phyloP scores from a whole-genome alignment of 1,140 invertebrate species.

The Drosophila subobscura region DNA sequence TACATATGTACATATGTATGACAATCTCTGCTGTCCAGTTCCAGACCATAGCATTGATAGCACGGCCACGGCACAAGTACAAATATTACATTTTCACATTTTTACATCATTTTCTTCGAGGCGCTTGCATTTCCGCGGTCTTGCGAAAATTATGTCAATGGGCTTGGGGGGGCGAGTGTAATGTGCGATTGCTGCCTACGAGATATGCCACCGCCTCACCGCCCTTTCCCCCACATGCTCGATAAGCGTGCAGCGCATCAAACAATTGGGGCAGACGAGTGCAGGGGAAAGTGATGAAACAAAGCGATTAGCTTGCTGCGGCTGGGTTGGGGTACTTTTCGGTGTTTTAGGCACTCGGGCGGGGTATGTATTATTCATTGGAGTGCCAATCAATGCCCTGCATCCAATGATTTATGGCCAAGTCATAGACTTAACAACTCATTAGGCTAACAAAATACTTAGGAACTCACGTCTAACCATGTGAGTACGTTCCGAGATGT shows the following conservation, averaged over 20 bases:
- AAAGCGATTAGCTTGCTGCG: too few species aligned
- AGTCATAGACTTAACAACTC: constrained; percentile 12
- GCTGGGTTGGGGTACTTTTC: too few species aligned
- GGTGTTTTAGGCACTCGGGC: too few species aligned
- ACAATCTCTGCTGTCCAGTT: constrained; percentile 24
- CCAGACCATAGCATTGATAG: constrained; percentile 1
- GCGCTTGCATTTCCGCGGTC: constrained; percentile 34
- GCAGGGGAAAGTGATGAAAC: too few species aligned
- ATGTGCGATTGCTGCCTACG: constrained; percentile 30
- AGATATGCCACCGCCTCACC: constrained; percentile 40
- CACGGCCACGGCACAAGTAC: constrained; percentile 24
- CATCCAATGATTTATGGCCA: constrained; percentile 38
- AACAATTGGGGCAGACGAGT: constrained; percentile 16
- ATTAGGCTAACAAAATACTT: constrained; percentile 11
- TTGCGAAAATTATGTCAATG: constrained; percentile 65
- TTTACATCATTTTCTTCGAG: constrained; percentile 48
- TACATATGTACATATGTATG: constrained; percentile 4
- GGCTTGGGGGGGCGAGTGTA: constrained; percentile 36
- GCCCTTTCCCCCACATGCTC: constrained; percentile 39
- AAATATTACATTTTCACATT: neutral
- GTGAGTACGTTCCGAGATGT: too few species aligned
- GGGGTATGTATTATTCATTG: too few species aligned
- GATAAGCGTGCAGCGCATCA: constrained; percentile 27
- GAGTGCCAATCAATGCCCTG: constrained; percentile 1
- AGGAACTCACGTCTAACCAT: too few species aligned